Base-by-base conservation (phyloP, 2,797 vertebrate genomes). In the Schizothorax lantsangensis region DNA sequence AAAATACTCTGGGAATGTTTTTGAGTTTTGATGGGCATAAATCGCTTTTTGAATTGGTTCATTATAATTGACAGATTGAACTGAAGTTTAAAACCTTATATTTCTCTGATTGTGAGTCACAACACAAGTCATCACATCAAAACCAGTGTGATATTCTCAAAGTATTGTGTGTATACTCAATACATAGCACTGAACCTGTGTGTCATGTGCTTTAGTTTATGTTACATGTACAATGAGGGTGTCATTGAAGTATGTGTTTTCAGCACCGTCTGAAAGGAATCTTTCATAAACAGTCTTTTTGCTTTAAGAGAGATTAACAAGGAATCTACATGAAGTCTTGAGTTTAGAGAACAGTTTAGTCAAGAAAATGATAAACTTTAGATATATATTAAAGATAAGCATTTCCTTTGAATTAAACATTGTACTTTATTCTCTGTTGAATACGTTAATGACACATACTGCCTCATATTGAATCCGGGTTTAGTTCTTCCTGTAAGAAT, bases 241-340 rank as follows among this genome's bases (percentile, higher is more conserved):
- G 43, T 36, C 7, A 11, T 9, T 19, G 21, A 86, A 64, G 43
- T 38, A 11, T 71, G 3, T 78, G n/a, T 87, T 89, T 81, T 64
- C 62, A 30, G 3, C 62, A 30, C 62, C 33, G 30, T 33, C 40
- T 88, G 69, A 88, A 89, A 86, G 82, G 33, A 40, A 33, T 82
- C 71, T 78, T 89, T 90, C 40, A 87, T 59, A 30, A 54, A 17
- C 81, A 43, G 45, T 69, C 47, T 40, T 68, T 81, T 68, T 84
- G 62, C 71, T 86, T 26, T 57, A 30, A 57, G 49, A 77, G 21
- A 72, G 49, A 75, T 84, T 90, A 64, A 86, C 87, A 86, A 83
- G 75, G 43, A 40, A 64, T 26, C 69, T 43, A 81, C 84, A 81
- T 81, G 47, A 30, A 2, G 30, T 45, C 72, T 66, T 17, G 64